These are phyloP conservation scores for Mesochorus sp. DNA, from an alignment of 2,888 invertebrate genomes.

Conservation along the genomic window DNA sequence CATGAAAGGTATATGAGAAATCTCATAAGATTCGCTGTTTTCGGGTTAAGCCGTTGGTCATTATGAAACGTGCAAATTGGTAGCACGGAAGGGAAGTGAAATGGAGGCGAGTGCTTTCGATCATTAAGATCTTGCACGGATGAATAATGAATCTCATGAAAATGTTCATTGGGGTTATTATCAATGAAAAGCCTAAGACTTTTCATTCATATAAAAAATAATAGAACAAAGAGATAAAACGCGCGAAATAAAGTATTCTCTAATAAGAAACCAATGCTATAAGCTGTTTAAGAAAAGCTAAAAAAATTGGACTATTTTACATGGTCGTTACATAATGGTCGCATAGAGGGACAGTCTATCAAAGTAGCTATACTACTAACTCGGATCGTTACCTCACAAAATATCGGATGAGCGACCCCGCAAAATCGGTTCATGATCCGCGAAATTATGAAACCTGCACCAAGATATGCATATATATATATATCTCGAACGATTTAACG, in stretches of 20 bases:
- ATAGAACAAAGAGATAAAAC: background rate
- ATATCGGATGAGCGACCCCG: slow-evolving; percentile 51
- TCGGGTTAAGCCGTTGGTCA: slow-evolving; percentile 38
- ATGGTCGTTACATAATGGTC: slow-evolving; percentile 37
- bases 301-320: slow-evolving; percentile 13
- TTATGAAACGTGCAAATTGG: slow-evolving; percentile 21
- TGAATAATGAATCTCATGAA: slow-evolving; percentile 53
- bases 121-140: slow-evolving; percentile 50
- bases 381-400: slow-evolving; percentile 61
- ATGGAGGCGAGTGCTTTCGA: slow-evolving; percentile 49
- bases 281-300: slow-evolving; percentile 14
- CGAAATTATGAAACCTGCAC: slow-evolving; percentile 64
- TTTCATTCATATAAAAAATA: too few species aligned
- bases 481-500: slow-evolving; percentile 64
- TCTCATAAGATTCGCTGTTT: slow-evolving; percentile 22
- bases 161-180: slow-evolving; percentile 30
- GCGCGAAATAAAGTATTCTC: background rate
- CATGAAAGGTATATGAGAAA: background rate
- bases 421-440: slow-evolving; percentile 64
- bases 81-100: slow-evolving; percentile 28
- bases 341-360: slow-evolving; percentile 46
- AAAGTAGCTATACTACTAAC: slow-evolving; percentile 37
- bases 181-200: slow-evolving; percentile 10
- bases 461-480: background rate
- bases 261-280: slow-evolving; percentile 31